A percentile compares a stretch with the other conserved stretches of the same genome.
Conservation (phyloP, 2,113 vertebrate species). For the Nibea coibor region DNA sequence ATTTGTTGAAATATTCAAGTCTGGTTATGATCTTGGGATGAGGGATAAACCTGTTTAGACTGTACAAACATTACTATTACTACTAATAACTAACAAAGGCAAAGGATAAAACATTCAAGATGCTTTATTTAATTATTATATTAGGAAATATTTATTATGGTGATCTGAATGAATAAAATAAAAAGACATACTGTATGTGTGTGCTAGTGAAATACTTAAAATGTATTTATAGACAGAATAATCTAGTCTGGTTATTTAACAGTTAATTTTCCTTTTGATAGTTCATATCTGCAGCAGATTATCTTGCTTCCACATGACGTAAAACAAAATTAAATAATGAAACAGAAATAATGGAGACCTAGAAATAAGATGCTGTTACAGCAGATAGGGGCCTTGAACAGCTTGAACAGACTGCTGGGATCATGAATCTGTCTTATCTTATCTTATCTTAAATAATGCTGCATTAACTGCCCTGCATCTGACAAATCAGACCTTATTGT, state of each 20-base stretch:
- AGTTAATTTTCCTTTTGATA: not conserved
- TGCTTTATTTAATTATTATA: too few relatives aligned
- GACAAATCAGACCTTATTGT: not conserved
- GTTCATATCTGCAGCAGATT: not conserved
- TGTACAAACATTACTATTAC: not conserved
- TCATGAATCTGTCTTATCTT: too few relatives aligned
- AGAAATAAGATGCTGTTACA: constrained; percentile 1
- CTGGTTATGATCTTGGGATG: not conserved
- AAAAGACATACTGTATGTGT: not conserved
- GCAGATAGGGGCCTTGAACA: too few relatives aligned
- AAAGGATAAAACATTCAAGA: too few relatives aligned
- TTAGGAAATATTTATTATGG: not conserved
- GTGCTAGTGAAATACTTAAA: not conserved
- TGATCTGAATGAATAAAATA: not conserved
- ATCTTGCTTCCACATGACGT: not conserved
- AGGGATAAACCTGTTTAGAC: not conserved
- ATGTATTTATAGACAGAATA: not conserved
- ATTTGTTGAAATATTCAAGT: not conserved
- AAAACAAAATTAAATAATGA: constrained; percentile 13
- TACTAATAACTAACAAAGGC: too few relatives aligned
- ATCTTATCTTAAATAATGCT: not conserved
- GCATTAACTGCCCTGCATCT: not conserved
- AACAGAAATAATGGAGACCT: not conserved
- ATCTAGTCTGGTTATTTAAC: not conserved
- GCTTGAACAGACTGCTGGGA: too few relatives aligned